Conservation (phyloP, 2,888 invertebrate genomes). For the Synergus gifuensis region DNA sequence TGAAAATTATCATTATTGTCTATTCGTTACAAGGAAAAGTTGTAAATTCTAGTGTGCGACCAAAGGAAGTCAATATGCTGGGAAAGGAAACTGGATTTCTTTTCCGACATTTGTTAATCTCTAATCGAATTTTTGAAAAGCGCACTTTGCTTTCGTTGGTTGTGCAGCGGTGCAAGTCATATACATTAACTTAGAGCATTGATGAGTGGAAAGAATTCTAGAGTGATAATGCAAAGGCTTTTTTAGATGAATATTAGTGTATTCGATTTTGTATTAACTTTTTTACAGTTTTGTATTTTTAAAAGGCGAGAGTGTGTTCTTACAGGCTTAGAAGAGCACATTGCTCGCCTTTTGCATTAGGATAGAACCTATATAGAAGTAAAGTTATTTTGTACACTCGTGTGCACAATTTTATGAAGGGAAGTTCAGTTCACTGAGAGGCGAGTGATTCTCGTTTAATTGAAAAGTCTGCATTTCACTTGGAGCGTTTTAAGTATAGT, state of each 20-base stretch:
- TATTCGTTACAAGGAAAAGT: slow-evolving; percentile 17
- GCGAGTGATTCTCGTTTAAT: slow-evolving; percentile 16
- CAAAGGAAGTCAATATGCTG: slow-evolving; percentile 16
- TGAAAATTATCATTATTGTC: neutral
- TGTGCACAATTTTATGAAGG: slow-evolving; percentile 48
- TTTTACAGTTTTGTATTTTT: slow-evolving; percentile 68
- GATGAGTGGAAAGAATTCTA: slow-evolving; percentile 20
- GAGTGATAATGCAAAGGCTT: slow-evolving; percentile 54
- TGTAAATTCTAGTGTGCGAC: slow-evolving; percentile 12
- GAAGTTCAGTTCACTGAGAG: slow-evolving; percentile 13
- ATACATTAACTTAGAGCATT: slow-evolving; percentile 52
- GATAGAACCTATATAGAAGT: slow-evolving; percentile 57
- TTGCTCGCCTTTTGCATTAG: slow-evolving; percentile 63
- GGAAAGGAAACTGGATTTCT: neutral
- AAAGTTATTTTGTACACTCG: slow-evolving; percentile 59
- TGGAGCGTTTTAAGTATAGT: slow-evolving; percentile 25
- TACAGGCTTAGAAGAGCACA: slow-evolving; percentile 70
- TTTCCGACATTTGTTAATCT: slow-evolving; percentile 19
- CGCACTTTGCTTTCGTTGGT: slow-evolving; percentile 51
- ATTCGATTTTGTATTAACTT: slow-evolving; percentile 68
- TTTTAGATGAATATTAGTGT: slow-evolving; percentile 62
- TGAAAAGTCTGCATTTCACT: slow-evolving; percentile 29
- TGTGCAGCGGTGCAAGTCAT: slow-evolving; percentile 52
- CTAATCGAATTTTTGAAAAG: neutral
- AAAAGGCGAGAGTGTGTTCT: slow-evolving; percentile 67